Evolutionary conservation across 2,888 invertebrate genomes (phyloP), one percentile per base, ranked within the genome.

Genomic region (Encarsia formosa): DNA sequence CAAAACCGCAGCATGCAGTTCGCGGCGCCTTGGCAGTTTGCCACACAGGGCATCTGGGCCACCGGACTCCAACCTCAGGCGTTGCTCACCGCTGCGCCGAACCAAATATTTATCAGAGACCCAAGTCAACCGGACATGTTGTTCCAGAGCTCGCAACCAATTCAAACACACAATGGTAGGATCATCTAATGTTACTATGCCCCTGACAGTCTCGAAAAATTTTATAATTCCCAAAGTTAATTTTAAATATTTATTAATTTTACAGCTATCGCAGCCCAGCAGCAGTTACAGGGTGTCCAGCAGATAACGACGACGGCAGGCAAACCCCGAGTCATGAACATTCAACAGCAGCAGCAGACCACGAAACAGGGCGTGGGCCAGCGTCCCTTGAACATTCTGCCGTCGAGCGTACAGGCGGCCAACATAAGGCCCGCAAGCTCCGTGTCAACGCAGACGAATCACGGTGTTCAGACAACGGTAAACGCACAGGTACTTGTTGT

Each of bases 21-120:
- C 65, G 74, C 66, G 37, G 74, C 66, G 37, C 87, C 87, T 2
- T 90, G 90, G 90, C 87, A 85, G 76, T 83, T 88, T 61, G 81
- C 87, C 3, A n/a, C n/a, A n/a, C 85, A 84, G 70, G 84, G 88
- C 51, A 81, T 85, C 54, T 91, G 90, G 89, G n/a, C 38, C 11
- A 78, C 88, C 0, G 85, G 86, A 0, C 69, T 88, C 20, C 88
- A 84, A 62, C 84, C 86, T 0, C 81, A 83, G 29, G 79, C 86
- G 0, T 74, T 88, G 5, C 77, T 88, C 11, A 73, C 76, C 8
- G 75, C 77, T 1, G 81, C 86, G 0, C 87, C 85, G 15, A 90
- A 89, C 76, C 88, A 87, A 6, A 90, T 91, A 64, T 87, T 88
- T 71, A 91, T 92, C 60, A 76, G 91, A 34, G 88, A 89, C 18